Percentiles rank a stretch among this genome's conserved stretches.
Conservation (phyloP, 2,113 vertebrate genomes). For the Dermatemys mawii region DNA sequence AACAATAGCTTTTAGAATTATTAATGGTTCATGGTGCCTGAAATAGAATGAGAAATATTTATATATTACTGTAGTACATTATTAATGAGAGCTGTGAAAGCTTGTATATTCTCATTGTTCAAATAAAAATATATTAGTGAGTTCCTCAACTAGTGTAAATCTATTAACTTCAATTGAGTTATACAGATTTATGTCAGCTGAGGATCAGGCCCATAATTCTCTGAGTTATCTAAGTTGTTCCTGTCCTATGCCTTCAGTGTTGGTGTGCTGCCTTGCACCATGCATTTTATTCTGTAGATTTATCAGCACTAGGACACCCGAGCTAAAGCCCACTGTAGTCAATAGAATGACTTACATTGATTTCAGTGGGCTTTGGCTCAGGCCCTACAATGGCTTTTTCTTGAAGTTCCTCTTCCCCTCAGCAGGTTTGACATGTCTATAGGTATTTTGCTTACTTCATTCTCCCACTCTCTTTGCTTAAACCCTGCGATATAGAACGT, state of each 20-base stretch:
- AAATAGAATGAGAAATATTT: not conserved
- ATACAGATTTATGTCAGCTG: not conserved
- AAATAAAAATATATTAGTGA: not conserved
- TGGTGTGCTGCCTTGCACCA: not conserved
- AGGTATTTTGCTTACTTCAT: not conserved
- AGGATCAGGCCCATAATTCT: not conserved
- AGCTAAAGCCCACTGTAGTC: not conserved
- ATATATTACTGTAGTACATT: not conserved
- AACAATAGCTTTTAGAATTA: not conserved
- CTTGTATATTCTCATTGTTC: not conserved
- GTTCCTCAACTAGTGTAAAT: not conserved
- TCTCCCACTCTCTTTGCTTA: not conserved
- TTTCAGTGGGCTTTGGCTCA: not conserved
- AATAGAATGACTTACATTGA: not conserved
- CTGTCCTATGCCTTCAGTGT: not conserved
- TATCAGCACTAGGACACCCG: not conserved
- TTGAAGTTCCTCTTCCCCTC: not conserved
- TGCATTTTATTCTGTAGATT: not conserved
- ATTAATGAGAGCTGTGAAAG: not conserved
- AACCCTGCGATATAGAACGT: constrained; percentile 19
- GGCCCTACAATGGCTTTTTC: not conserved
- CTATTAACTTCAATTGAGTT: not conserved
- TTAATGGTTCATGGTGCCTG: not conserved
- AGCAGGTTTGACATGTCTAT: not conserved
- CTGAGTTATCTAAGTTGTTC: not conserved